A percentile compares a stretch with the other conserved stretches of the same genome.
Conservation (phyloP, 2,113 vertebrate genomes). For the Antechinus flavipes region DNA sequence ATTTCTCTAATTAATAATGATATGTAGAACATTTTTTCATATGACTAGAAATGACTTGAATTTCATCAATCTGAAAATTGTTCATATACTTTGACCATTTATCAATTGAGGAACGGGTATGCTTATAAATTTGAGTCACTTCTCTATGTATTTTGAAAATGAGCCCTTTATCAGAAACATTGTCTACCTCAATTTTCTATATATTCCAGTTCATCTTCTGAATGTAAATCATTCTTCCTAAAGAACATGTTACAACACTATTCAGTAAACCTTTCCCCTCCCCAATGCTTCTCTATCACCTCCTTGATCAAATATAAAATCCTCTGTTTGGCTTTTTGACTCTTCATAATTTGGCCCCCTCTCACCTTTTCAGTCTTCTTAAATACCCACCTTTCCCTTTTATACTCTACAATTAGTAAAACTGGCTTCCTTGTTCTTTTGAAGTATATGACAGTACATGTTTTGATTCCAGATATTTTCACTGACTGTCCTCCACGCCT, state of each 20-base stretch:
- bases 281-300: background rate
- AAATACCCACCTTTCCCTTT: background rate
- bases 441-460: background rate
- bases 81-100: too few relatives aligned
- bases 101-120: too few relatives aligned
- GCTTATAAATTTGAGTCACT: too few relatives aligned
- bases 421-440: background rate
- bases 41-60: too few relatives aligned
- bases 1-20: too few relatives aligned
- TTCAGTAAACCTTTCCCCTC: too few relatives aligned
- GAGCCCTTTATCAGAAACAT: too few relatives aligned
- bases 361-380: background rate
- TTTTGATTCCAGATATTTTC: background rate
- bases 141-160: too few relatives aligned
- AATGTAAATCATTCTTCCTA: background rate
- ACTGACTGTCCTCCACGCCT: background rate
- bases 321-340: background rate
- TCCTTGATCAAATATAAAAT: background rate
- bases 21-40: too few relatives aligned
- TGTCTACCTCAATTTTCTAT: background rate
- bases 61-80: too few relatives aligned
- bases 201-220: background rate
- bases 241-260: too few relatives aligned
- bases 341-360: background rate
- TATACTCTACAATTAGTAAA: background rate